phyloP scores from a whole-genome alignment of 2,888 invertebrate genomes.

The Himalopsyche tibetana region DNA sequence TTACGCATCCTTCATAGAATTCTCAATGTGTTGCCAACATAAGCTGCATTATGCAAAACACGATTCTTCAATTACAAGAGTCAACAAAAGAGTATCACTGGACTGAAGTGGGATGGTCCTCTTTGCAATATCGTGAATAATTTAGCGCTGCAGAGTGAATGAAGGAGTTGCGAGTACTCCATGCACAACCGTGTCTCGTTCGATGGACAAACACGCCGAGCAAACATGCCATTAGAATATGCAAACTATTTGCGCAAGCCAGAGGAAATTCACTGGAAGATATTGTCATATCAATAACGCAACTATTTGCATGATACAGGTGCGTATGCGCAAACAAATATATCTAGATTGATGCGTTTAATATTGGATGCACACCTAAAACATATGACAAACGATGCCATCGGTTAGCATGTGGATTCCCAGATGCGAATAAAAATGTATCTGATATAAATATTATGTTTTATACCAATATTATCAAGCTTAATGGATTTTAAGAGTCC shows the following conservation, averaged over 20 bases:
- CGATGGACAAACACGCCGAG: constrained; percentile 7
- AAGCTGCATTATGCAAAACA: constrained; percentile 6
- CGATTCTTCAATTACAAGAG: constrained; percentile 23
- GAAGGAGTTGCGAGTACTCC: constrained; percentile 11
- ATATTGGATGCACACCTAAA: too few relatives aligned
- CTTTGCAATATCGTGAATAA: background rate
- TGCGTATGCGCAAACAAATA: background rate
- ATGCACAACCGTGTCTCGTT: background rate
- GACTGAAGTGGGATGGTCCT: background rate
- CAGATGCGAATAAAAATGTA: too few relatives aligned
- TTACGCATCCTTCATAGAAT: background rate
- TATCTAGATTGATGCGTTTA: too few relatives aligned
- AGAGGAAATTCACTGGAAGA: constrained; percentile 11
- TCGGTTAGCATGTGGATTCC: too few relatives aligned
- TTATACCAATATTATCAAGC: too few relatives aligned
- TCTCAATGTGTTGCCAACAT: background rate
- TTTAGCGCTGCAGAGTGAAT: constrained; percentile 1
- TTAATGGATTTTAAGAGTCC: too few relatives aligned
- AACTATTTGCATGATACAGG: background rate
- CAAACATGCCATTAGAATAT: constrained; percentile 38
- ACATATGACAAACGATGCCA: too few relatives aligned
- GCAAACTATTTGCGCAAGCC: constrained; percentile 15
- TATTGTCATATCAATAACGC: constrained; percentile 25
- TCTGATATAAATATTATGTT: too few relatives aligned
- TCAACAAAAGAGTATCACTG: constrained; percentile 1